Evolutionary conservation across 2,797 vertebrate genomes (phyloP).

Genomic region (Anas capensis): DNA sequence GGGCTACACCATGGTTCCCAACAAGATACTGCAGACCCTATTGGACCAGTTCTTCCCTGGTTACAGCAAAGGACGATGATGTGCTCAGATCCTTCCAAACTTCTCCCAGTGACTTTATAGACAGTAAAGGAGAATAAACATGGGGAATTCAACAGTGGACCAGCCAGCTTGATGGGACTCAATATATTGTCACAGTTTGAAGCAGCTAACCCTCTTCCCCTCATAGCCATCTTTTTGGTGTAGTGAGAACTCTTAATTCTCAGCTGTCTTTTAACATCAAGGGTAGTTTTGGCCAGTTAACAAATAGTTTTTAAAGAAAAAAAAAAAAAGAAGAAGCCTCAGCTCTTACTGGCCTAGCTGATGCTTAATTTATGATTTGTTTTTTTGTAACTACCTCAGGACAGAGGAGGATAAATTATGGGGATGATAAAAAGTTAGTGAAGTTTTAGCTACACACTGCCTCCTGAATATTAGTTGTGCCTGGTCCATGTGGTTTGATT

Average conservation of each 20-base stretch:
- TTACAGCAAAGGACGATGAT: slow-evolving; percentile 99
- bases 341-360: slow-evolving; percentile 73
- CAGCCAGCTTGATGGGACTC: slow-evolving; percentile 73
- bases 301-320: slow-evolving; percentile 68
- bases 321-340: slow-evolving; percentile 56
- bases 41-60: slow-evolving; percentile 99
- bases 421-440: slow-evolving; percentile 75
- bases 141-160: slow-evolving; percentile 73
- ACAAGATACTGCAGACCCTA: slow-evolving; percentile 93
- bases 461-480: slow-evolving; percentile 82
- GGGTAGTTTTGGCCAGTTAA: slow-evolving; percentile 81
- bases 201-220: slow-evolving; percentile 81
- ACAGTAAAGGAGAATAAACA: slow-evolving; percentile 67
- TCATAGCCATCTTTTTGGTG: slow-evolving; percentile 78
- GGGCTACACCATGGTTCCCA: slow-evolving; percentile 93
- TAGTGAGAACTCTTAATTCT: slow-evolving; percentile 79
- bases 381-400: slow-evolving; percentile 85
- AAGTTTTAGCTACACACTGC: slow-evolving; percentile 85
- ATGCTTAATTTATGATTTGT: slow-evolving; percentile 75
- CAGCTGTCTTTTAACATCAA: slow-evolving; percentile 79
- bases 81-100: slow-evolving; percentile 34
- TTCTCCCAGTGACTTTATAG: slow-evolving; percentile 74
- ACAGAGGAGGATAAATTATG: slow-evolving; percentile 81
- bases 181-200: slow-evolving; percentile 72
- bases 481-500: slow-evolving; percentile 81